Evolutionary conservation across 2,797 vertebrate species (phyloP).

Genomic region (Simalia tracyae): DNA sequence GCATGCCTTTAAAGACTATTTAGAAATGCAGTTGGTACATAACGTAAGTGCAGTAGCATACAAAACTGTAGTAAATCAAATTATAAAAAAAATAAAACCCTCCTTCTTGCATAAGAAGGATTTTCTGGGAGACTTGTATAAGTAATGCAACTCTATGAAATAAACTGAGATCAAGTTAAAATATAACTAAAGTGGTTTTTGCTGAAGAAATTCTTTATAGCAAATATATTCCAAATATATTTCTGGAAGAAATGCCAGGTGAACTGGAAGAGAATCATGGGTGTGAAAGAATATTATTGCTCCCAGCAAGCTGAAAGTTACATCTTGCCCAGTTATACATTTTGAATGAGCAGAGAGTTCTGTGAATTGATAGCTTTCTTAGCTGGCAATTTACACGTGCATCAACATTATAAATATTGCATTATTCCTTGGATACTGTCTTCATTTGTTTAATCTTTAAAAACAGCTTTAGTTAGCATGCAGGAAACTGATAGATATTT

Average conservation of each 20-base stretch:
- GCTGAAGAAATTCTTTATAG: background rate
- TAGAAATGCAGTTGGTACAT: background rate
- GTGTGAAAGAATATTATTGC: background rate
- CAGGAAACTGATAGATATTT: background rate
- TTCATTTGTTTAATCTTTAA: background rate
- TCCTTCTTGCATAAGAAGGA: background rate
- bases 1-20: background rate
- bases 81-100: background rate
- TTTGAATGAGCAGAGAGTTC: background rate
- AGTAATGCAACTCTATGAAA: background rate
- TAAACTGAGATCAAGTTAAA: background rate
- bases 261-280: constrained; percentile 1
- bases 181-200: background rate
- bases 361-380: background rate
- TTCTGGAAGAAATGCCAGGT: background rate
- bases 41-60: background rate
- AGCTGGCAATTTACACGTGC: background rate
- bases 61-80: background rate
- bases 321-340: background rate
- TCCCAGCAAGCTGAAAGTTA: background rate
- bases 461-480: background rate
- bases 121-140: background rate
- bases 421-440: background rate
- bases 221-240: background rate
- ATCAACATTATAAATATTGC: constrained; percentile 8